These are phyloP conservation scores for Hylia prasina DNA, from an alignment of 2,113 vertebrate genomes.

Conservation along the genomic window DNA sequence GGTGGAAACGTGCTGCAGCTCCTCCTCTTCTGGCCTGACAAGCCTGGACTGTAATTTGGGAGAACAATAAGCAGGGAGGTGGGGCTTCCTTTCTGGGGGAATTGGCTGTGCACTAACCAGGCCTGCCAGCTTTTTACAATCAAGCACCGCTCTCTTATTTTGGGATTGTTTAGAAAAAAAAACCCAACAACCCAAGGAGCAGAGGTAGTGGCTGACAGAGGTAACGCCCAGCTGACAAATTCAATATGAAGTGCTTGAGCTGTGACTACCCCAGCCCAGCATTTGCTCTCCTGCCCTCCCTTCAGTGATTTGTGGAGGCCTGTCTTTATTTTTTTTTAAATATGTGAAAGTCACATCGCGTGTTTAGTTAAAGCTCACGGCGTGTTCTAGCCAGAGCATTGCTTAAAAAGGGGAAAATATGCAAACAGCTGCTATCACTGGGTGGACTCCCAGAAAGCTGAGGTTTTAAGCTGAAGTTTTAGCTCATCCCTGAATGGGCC, in stretches of 20 bases:
- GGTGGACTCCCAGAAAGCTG: background rate
- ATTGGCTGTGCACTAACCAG: background rate
- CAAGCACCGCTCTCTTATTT: background rate
- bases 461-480: background rate
- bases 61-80: constrained; percentile 49
- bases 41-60: background rate
- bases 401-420: constrained; percentile 72
- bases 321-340: background rate
- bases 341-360: background rate
- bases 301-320: background rate
- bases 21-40: constrained; percentile 34
- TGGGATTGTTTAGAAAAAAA: background rate
- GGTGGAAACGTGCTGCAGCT: background rate
- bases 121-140: background rate
- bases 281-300: background rate
- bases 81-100: constrained; percentile 51
- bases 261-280: background rate
- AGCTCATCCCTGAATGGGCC: background rate
- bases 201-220: background rate
- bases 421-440: constrained; percentile 17
- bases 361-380: constrained; percentile 4
- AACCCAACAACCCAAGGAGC: background rate
- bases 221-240: background rate
- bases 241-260: background rate
- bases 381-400: background rate